A percentile compares a stretch with the other conserved stretches of the same genome.
Evolutionary conservation across 1,140 invertebrate species (phyloP).

Genomic region (Papilio helenus): DNA sequence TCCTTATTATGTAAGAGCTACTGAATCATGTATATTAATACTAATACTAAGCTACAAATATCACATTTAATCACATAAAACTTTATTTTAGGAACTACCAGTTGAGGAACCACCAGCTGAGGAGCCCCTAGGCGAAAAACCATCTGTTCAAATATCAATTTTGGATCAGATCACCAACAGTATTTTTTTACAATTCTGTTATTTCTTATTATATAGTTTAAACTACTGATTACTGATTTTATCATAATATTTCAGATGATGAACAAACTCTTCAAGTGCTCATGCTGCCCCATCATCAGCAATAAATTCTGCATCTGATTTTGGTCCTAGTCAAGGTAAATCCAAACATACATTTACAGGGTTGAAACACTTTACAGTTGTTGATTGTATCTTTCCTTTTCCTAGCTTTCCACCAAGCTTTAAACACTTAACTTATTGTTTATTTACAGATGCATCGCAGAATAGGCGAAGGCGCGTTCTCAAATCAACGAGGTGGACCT

Average conservation of each 20-base stretch:
- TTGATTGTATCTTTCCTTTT: too few relatives aligned
- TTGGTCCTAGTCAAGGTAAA: constrained; percentile 13
- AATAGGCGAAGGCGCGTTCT: constrained; percentile 13
- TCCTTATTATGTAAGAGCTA: too few relatives aligned
- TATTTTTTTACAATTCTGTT: neutral
- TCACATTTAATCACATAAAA: too few relatives aligned
- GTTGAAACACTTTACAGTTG: constrained; percentile 20
- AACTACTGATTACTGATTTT: too few relatives aligned
- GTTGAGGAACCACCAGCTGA: neutral
- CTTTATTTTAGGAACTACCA: neutral
- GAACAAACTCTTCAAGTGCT: neutral
- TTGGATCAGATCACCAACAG: neutral
- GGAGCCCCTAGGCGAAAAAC: neutral
- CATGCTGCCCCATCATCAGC: constrained; percentile 12
- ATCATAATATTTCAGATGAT: neutral
- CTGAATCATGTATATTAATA: too few relatives aligned
- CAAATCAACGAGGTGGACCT: constrained; percentile 1
- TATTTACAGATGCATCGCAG: constrained; percentile 18
- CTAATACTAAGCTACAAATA: too few relatives aligned
- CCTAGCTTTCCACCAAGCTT: neutral
- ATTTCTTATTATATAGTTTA: neutral
- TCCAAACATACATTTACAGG: constrained; percentile 16
- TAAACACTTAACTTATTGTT: constrained; percentile 15
- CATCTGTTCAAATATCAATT: neutral
- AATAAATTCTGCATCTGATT: constrained; percentile 17